Evolutionary conservation across 2,113 vertebrate genomes (phyloP).

Genomic region (Mormyrus iriodes): DNA sequence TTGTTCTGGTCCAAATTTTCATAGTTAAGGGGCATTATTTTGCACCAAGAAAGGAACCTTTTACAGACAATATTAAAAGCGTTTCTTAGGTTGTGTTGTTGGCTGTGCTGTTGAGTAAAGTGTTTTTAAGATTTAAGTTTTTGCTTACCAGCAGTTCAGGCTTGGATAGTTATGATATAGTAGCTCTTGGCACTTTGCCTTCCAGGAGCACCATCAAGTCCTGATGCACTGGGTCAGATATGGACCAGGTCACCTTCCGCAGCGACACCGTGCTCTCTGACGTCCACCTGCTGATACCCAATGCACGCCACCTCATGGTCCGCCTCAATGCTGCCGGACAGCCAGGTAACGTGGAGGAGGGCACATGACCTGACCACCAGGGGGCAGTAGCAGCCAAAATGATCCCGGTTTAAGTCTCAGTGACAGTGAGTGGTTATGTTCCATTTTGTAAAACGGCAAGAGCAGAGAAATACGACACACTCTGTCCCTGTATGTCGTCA

Average conservation of each 20-base stretch:
- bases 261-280: slow-evolving; percentile 78
- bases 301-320: slow-evolving; percentile 70
- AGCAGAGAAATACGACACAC: neutral
- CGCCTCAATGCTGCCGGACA: slow-evolving; percentile 71
- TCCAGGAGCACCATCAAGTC: neutral
- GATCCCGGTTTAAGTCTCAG: neutral
- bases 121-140: neutral
- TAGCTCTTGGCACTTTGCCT: neutral
- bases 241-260: slow-evolving; percentile 70
- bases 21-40: neutral
- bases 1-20: neutral
- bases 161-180: neutral
- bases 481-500: too few species aligned
- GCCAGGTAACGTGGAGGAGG: slow-evolving; percentile 58
- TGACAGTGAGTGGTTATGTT: too few species aligned
- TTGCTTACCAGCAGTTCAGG: neutral
- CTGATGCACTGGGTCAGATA: slow-evolving; percentile 38
- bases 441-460: neutral
- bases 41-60: neutral
- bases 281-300: slow-evolving; percentile 68
- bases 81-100: neutral
- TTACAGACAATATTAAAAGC: neutral
- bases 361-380: neutral
- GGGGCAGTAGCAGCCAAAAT: neutral
- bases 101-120: neutral